phyloP scores from a whole-genome alignment of 2,888 invertebrate genomes.

The Carabus problematicus region DNA sequence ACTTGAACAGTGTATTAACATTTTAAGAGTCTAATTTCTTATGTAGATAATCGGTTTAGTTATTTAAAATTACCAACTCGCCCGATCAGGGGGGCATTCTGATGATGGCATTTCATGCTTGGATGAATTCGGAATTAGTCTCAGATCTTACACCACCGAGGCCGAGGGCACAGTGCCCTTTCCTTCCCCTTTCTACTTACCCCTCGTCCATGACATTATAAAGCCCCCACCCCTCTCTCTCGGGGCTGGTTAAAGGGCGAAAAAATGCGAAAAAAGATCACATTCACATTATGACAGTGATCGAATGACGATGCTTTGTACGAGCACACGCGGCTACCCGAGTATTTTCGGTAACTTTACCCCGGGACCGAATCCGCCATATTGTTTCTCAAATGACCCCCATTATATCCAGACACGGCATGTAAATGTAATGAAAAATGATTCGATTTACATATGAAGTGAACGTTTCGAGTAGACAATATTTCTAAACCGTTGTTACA shows the following conservation, averaged over 20 bases:
- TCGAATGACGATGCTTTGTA: slow-evolving; percentile 37
- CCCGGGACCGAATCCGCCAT: slow-evolving; percentile 10
- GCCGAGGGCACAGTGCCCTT: too few relatives aligned
- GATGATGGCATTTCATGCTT: too few relatives aligned
- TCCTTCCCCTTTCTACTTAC: neutral
- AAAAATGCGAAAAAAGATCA: slow-evolving; percentile 23
- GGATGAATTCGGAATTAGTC: too few relatives aligned
- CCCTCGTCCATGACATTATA: slow-evolving; percentile 20
- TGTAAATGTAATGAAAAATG: slow-evolving; percentile 7
- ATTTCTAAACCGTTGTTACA: too few relatives aligned
- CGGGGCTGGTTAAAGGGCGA: slow-evolving; percentile 8
- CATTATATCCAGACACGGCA: neutral
- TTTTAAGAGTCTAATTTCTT: too few relatives aligned
- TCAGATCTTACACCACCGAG: too few relatives aligned
- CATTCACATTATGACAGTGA: slow-evolving; percentile 41
- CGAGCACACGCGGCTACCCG: slow-evolving; percentile 7
- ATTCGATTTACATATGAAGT: slow-evolving; percentile 8
- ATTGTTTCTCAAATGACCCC: slow-evolving; percentile 21
- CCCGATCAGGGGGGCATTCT: too few relatives aligned
- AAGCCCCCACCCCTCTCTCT: too few relatives aligned
- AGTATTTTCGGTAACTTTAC: slow-evolving; percentile 18
- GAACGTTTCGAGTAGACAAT: neutral
- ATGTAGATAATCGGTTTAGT: too few relatives aligned
- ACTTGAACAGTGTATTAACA: too few relatives aligned
- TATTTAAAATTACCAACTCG: too few relatives aligned